Conservation (phyloP, 1,140 invertebrate species). For the Thaumatotibia leucotreta region DNA sequence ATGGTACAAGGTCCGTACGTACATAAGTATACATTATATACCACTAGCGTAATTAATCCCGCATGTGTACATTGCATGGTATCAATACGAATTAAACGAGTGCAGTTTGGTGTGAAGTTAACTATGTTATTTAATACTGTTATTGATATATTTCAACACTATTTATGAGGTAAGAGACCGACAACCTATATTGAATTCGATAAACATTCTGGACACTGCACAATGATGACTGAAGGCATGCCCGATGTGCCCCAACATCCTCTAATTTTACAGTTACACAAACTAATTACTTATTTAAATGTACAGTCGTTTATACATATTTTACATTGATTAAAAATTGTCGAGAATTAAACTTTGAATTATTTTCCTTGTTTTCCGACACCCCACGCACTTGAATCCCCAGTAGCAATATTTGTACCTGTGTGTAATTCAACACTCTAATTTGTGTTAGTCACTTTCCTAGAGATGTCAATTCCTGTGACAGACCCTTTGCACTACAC, state of each 20-base stretch:
- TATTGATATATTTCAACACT: conserved; percentile 12
- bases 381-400: conserved; percentile 16
- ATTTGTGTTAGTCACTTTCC: background rate
- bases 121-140: conserved; percentile 17
- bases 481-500: background rate
- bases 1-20: conserved; percentile 49
- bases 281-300: conserved; percentile 42
- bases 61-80: conserved; percentile 67
- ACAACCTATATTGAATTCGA: conserved; percentile 7
- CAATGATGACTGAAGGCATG: conserved; percentile 58
- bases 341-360: conserved; percentile 41
- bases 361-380: conserved; percentile 34
- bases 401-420: conserved; percentile 35
- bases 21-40: conserved; percentile 40
- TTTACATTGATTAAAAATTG: conserved; percentile 52
- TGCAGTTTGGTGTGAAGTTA: conserved; percentile 49
- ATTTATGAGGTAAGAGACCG: conserved; percentile 11
- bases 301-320: conserved; percentile 53
- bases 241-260: conserved; percentile 45
- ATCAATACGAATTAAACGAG: conserved; percentile 40
- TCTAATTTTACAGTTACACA: conserved; percentile 32
- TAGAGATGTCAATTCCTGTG: background rate
- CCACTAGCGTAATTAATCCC: conserved; percentile 35
- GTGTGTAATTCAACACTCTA: background rate
- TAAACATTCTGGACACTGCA: conserved; percentile 45